A percentile compares a stretch with the other conserved stretches of the same genome.
phyloP scores from a whole-genome alignment of 2,888 invertebrate species.

The Pycnomerus fuliginosus region DNA sequence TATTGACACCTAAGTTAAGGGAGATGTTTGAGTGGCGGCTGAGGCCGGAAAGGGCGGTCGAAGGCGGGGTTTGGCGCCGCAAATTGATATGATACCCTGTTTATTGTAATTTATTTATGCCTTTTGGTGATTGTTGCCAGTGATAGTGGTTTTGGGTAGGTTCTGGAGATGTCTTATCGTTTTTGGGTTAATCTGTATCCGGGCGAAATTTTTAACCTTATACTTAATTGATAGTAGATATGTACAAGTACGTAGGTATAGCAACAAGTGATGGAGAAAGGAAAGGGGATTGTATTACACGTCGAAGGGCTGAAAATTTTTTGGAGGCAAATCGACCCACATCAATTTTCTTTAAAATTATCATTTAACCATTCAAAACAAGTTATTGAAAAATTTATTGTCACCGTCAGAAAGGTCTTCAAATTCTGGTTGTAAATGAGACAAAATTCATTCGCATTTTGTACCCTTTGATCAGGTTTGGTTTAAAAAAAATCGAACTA shows the following conservation, averaged over 20 bases:
- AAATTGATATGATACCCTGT: constrained; percentile 20
- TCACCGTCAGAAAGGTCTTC: no score
- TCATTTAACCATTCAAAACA: no score
- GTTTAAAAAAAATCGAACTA: no score
- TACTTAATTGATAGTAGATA: no score
- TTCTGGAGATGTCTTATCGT: constrained; percentile 9
- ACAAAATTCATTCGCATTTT: no score
- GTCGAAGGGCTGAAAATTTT: no score
- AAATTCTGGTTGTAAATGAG: no score
- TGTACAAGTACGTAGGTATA: not conserved
- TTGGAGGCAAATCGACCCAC: not conserved
- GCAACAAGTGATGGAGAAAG: not conserved
- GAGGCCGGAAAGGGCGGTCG: constrained; percentile 14
- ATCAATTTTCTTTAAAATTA: not conserved
- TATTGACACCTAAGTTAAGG: no score
- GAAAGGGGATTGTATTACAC: not conserved
- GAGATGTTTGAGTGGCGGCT: constrained; percentile 2
- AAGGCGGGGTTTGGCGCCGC: constrained; percentile 17
- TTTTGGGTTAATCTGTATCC: constrained; percentile 15
- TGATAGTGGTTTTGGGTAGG: constrained; percentile 18
- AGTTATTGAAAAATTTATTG: no score
- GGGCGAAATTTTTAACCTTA: no score
- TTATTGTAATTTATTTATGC: constrained; percentile 22
- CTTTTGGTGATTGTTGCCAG: constrained; percentile 17
- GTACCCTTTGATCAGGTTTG: no score